Evolutionary conservation across 2,888 invertebrate genomes (phyloP), one percentile per base, ranked within the genome.

Genomic region (Latrodectus elegans): DNA sequence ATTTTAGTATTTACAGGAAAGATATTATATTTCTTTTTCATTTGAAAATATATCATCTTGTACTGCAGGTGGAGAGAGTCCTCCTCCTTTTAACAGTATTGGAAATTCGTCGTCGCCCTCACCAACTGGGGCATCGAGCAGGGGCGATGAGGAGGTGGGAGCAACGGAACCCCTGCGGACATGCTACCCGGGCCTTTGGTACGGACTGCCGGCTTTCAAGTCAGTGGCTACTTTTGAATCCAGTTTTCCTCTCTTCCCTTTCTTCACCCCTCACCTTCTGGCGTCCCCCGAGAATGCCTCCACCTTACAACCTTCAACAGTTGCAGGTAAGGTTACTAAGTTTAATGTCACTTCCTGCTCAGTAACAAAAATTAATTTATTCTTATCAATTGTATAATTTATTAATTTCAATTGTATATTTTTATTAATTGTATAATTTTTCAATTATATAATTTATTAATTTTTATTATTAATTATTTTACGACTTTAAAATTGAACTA

Each of bases 151-250:
- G 4, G 83, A 83, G 53, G 73, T 11, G 51, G 52, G 17, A 8
- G 3, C 55, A 22, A 8, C 51, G 0, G 74, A 64, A 17, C 88
- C 88, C 53, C 22, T 71, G 14, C 26, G 82, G 4, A 17, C 79
- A n/a, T 88, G 82, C 70, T 85, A 84, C 17, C 88, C 88, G 0
- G 81, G 88, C 3, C 52, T 88, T 49, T 88, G 88, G 88, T 88
- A 83, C 82, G 88, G 88, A 0, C 74, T 85, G 17, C 84, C 88
- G 8, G 81, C 84, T 17, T 83, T 88, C 84, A 88, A 88, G 65
- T 82, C 88, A 9, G 84, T 82, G 55, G 88, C 88, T 6, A 82
- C 88, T 1, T 84, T 88, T 77, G 88, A 88, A 52, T 85, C 88
- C 55, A 82, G 78, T 51, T 84, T 84, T 68, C 84, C 84, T 4